Base-by-base conservation (phyloP, 2,113 vertebrate species). In the Heliornis fulica region DNA sequence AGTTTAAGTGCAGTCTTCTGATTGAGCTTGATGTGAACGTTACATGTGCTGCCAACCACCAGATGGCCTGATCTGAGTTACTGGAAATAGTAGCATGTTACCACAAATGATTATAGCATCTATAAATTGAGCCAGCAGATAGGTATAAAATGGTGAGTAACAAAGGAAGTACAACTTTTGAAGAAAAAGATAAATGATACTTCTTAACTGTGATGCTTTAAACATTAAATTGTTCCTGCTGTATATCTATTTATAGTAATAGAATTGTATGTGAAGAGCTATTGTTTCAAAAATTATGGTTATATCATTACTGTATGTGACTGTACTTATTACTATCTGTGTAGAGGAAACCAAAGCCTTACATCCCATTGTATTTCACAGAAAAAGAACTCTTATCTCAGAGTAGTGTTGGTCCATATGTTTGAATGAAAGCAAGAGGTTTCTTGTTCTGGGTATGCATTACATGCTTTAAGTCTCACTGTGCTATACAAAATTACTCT, bases 51-150 rank as follows among this genome's bases (percentile, higher is more conserved):
- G 48, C 72, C 75, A 92, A 72, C 57, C 60, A 83, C 83, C 76
- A 32, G 10, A 75, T 86, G 69, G 72, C 32, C 74, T 32, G 40
- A 54, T 72, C 78, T 63, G 68, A 63, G 43, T 54, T 28, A 51
- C 82, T 89, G 87, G 95, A 97, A 98, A 98, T 84, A 93, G 92
- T 90, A 91, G 64, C 40, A 43, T 32, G 71, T 45, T 83, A 31
- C 72, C 87, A n/a, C 87, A n/a, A 91, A 95, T 96, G 95, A 96
- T 96, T 94, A 96, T 71, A 97, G 83, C 70, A 56, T 15, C 63
- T 18, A 13, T 71, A 54, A 80, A 53, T 41, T 32, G 82, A 83
- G 61, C 56, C 91, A 51, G 50, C 31, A 66, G 43, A 95, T 53
- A 66, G 51, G 48, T 59, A 87, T 51, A 22, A 40, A 87, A 31